Conservation (phyloP, 2,888 invertebrate genomes). For the Heliconius hortense region DNA sequence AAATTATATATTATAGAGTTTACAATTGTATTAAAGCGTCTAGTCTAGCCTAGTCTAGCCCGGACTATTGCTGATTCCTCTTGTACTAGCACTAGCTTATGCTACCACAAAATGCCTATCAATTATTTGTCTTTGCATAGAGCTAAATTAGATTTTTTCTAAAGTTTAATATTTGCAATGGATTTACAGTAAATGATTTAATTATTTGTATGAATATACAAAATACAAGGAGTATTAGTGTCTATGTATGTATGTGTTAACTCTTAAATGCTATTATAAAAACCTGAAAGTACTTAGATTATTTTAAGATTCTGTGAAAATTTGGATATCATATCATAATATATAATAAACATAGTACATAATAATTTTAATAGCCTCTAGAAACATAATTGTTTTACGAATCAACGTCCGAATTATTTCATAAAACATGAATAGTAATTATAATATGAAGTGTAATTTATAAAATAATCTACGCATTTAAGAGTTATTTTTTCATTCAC, state of each 20-base stretch:
- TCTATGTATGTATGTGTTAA: slow-evolving; percentile 2
- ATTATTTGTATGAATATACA: no score
- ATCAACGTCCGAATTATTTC: no score
- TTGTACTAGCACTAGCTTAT: not conserved
- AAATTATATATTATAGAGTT: slow-evolving; percentile 29
- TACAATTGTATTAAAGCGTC: slow-evolving; percentile 7
- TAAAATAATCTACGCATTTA: not conserved
- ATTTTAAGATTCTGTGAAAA: not conserved
- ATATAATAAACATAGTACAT: not conserved
- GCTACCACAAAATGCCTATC: slow-evolving; percentile 18
- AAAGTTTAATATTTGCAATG: slow-evolving; percentile 1
- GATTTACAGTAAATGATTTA: not conserved
- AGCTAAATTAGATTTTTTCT: not conserved
- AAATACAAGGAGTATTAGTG: no score
- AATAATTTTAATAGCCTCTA: not conserved
- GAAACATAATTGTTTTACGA: no score
- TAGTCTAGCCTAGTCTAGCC: slow-evolving; percentile 13
- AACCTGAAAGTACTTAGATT: no score
- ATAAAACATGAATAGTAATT: no score
- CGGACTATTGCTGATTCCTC: slow-evolving; percentile 7
- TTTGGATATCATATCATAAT: not conserved
- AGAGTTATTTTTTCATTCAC: not conserved
- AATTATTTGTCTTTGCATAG: not conserved
- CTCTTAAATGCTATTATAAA: slow-evolving; percentile 9
- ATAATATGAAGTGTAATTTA: no score